phyloP scores from a whole-genome alignment of 2,888 invertebrate genomes.

The Melanotus villosus region DNA sequence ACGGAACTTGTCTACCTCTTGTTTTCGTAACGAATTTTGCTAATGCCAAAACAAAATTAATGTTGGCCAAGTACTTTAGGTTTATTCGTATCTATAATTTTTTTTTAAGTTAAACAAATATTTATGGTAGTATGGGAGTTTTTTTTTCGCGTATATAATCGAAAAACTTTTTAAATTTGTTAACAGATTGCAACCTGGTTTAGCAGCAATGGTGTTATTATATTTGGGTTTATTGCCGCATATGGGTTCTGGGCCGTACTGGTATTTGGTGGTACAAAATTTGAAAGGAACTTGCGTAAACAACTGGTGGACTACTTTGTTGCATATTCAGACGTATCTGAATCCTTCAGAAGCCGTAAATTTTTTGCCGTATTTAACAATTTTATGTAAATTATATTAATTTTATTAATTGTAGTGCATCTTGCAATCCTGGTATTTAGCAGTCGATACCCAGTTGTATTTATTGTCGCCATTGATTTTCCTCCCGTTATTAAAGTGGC shows the following conservation, averaged over 20 bases:
- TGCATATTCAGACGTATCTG: conserved; percentile 52
- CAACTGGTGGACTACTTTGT: conserved; percentile 48
- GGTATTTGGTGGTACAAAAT: conserved; percentile 32
- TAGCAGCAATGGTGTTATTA: conserved; percentile 48
- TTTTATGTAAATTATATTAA: neutral
- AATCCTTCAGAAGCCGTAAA: conserved; percentile 32
- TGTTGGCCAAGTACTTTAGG: too few relatives aligned
- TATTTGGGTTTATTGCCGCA: conserved; percentile 46
- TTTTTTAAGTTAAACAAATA: too few relatives aligned
- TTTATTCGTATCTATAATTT: too few relatives aligned
- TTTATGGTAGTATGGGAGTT: too few relatives aligned
- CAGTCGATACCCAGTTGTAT: conserved; percentile 65
- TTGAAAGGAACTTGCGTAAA: conserved; percentile 44
- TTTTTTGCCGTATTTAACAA: neutral
- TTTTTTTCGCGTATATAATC: too few relatives aligned
- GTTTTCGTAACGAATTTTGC: too few relatives aligned
- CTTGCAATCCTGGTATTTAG: conserved; percentile 63
- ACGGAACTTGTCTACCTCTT: too few relatives aligned
- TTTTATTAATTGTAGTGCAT: conserved; percentile 57
- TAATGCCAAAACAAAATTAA: too few relatives aligned
- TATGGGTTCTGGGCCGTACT: conserved; percentile 49
- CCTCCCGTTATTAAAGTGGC: conserved; percentile 54
- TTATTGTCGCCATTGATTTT: conserved; percentile 60
- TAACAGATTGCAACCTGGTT: conserved; percentile 64
- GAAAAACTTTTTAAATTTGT: too few relatives aligned